Conservation (phyloP, 2,888 invertebrate species). For the Eristalinus aeneus region DNA sequence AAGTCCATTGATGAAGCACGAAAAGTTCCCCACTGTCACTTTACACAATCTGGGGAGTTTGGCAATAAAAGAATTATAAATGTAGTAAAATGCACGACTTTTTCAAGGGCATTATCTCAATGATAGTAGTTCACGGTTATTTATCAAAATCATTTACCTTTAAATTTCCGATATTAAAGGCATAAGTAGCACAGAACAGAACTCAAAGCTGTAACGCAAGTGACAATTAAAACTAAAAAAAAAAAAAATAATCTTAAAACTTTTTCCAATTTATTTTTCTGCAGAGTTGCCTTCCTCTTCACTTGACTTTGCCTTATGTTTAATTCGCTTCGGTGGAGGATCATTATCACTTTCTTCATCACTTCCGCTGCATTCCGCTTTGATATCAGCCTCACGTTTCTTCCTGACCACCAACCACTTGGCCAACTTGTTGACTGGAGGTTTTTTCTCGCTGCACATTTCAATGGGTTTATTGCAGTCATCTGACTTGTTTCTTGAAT, state of each 20-base stretch:
- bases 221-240: no score
- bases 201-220: no score
- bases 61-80: no score
- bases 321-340: constrained; percentile 36
- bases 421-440: constrained; percentile 68
- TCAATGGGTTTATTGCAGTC: constrained; percentile 83
- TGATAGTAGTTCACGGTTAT: no score
- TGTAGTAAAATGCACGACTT: no score
- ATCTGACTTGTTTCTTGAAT: constrained; percentile 85
- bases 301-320: constrained; percentile 25
- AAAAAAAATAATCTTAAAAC: neutral
- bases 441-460: constrained; percentile 65
- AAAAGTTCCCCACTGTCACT: no score
- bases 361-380: constrained; percentile 17
- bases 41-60: no score
- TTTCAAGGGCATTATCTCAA: no score
- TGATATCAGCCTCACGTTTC: constrained; percentile 58
- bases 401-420: constrained; percentile 76
- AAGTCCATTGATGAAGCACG: no score
- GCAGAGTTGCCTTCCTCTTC: constrained; percentile 48
- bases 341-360: constrained; percentile 1
- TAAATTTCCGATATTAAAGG: no score
- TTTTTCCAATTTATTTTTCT: constrained; percentile 17
- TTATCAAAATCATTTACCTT: no score
- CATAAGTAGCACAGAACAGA: no score